Conservation (phyloP, 2,797 vertebrate genomes). For the Neopelma chrysocephalum region DNA sequence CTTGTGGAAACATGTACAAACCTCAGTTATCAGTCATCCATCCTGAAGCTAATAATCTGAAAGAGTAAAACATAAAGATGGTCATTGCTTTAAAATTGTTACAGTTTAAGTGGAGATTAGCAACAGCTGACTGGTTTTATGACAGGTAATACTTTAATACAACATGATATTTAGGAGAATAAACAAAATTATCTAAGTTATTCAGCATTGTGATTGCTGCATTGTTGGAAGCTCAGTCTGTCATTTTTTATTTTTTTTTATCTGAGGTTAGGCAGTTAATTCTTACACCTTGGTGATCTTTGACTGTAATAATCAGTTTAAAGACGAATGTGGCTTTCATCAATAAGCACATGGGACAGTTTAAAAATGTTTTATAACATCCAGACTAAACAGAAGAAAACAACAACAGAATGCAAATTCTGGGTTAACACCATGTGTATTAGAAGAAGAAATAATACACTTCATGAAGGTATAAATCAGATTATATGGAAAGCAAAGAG, state of each 20-base stretch:
- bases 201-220: neutral
- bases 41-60: neutral
- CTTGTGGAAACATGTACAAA: neutral
- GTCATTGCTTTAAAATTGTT: neutral
- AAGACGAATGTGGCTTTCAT: neutral
- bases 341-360: neutral
- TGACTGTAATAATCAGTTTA: neutral
- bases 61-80: neutral
- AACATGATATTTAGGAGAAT: fast-evolving
- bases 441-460: neutral
- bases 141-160: neutral
- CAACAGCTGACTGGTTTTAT: neutral
- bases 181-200: neutral
- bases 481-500: neutral
- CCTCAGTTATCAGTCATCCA: neutral
- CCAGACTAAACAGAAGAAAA: neutral
- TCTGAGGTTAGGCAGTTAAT: neutral
- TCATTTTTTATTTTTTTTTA: neutral
- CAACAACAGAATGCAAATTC: neutral
- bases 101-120: neutral
- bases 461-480: neutral
- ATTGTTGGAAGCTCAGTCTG: neutral
- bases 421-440: neutral
- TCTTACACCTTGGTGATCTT: neutral
- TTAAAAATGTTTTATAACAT: neutral